Evolutionary conservation across 1,140 invertebrate species (phyloP).

Genomic region (Trichomalopsis sarcophagae): DNA sequence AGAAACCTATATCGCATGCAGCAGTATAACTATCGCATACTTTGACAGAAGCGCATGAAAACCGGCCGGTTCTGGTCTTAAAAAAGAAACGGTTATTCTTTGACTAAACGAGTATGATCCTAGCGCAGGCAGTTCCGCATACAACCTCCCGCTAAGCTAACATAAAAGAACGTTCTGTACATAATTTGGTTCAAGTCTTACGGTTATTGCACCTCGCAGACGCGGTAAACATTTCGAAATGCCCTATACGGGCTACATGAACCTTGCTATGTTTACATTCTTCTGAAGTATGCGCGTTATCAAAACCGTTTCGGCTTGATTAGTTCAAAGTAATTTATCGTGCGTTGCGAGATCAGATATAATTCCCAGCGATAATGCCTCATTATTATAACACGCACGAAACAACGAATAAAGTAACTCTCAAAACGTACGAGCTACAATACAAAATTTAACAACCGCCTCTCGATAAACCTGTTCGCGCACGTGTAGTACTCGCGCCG

Average conservation of each 20-base stretch:
- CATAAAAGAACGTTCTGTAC: neutral
- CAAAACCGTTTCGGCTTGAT: neutral
- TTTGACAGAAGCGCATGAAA: neutral
- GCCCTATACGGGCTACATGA: too few relatives aligned
- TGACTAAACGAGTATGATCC: neutral
- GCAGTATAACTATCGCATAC: neutral
- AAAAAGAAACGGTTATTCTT: constrained; percentile 23
- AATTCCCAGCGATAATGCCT: neutral
- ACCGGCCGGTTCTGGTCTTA: neutral
- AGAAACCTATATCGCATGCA: neutral
- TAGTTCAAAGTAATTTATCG: neutral
- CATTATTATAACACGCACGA: neutral
- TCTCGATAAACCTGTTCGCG: neutral
- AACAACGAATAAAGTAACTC: neutral
- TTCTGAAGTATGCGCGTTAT: neutral
- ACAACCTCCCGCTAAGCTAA: neutral
- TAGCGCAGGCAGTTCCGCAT: neutral
- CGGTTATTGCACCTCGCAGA: neutral
- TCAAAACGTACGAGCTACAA: neutral
- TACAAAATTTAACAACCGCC: constrained; percentile 9
- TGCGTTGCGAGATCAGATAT: neutral
- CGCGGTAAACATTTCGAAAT: neutral
- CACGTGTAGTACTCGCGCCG: neutral
- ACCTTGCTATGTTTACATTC: neutral
- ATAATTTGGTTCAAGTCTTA: constrained; percentile 5